Conservation (phyloP, 2,888 invertebrate genomes). For the Synergus laeviventris region DNA sequence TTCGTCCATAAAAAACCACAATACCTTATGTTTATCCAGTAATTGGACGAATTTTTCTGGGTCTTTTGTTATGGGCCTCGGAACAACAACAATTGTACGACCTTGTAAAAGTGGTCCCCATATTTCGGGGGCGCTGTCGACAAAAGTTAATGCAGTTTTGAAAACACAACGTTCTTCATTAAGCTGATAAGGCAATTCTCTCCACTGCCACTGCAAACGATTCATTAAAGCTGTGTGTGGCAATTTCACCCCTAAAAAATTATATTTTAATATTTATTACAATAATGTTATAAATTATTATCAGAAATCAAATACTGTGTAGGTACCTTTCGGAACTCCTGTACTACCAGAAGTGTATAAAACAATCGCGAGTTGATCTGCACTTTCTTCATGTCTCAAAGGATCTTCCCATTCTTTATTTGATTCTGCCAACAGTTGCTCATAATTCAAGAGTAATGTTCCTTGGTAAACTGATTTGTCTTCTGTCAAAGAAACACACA, state of each 20-base stretch:
- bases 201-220: slow-evolving; percentile 93
- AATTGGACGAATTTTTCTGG: slow-evolving; percentile 85
- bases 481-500: slow-evolving; percentile 51
- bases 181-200: slow-evolving; percentile 84
- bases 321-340: slow-evolving; percentile 91
- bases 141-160: slow-evolving; percentile 94
- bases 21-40: slow-evolving; percentile 84
- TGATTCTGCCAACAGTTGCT: slow-evolving; percentile 77
- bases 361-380: slow-evolving; percentile 81
- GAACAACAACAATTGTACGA: slow-evolving; percentile 84
- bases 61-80: slow-evolving; percentile 85
- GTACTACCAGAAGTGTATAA: slow-evolving; percentile 94
- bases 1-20: no score
- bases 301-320: background rate
- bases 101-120: slow-evolving; percentile 89
- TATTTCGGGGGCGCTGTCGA: slow-evolving; percentile 92
- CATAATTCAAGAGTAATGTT: slow-evolving; percentile 74
- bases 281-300: background rate
- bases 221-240: slow-evolving; percentile 88
- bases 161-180: slow-evolving; percentile 87
- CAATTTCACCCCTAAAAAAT: slow-evolving; percentile 84
- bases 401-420: slow-evolving; percentile 74
- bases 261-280: background rate
- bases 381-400: slow-evolving; percentile 75
- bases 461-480: slow-evolving; percentile 63